Base-by-base conservation (phyloP, 2,888 invertebrate species). In the Hirudinaria manillensis region DNA sequence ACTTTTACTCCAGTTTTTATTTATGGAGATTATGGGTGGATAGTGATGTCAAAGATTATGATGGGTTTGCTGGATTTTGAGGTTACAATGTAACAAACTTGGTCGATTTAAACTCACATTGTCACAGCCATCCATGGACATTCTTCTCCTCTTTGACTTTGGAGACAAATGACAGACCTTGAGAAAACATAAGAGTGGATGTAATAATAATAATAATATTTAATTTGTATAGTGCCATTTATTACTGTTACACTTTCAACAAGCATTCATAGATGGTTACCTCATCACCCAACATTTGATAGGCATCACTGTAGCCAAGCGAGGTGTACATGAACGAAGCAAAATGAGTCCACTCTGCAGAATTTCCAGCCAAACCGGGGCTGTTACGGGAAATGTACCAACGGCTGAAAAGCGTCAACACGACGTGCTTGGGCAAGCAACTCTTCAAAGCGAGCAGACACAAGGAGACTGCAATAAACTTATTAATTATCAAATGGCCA, bases 301-400 rank as follows among this genome's bases (percentile, higher is more conserved):
- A 27, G 1, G 61, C 24, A 29, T 45, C 45, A 45, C 24, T 61
- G 13, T 61, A 61, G 6, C 61, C 61, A 7, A 61, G 29, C 24
- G 61, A 61, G n/a, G 61, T 29, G 3, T 21, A 29, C 7, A 61
- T 7, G 29, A 61, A 61, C 13, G 61, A 27, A 16, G 61, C 24
- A 61, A 61, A 61, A 24, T 61, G 61, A 61, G 61, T 27, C 61
- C 84, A 84, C 75, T 84, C 84, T 29, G 82, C 81, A 74, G 82
- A 81, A 77, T 80, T 82, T 65, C 81, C 82, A 7, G 81, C 72
- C 29, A 81, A 81, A 16, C 94, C 94, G 0, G 94, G 93, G 0
- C 93, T 91, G 87, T 95, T 94, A 77, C 93, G 88, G 0, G 90
- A 89, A 0, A 92, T 90, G 84, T 94, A 96, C 95, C 95, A 96